Base-by-base conservation (phyloP, 1,140 invertebrate species). In the Metopolophium dirhodum region DNA sequence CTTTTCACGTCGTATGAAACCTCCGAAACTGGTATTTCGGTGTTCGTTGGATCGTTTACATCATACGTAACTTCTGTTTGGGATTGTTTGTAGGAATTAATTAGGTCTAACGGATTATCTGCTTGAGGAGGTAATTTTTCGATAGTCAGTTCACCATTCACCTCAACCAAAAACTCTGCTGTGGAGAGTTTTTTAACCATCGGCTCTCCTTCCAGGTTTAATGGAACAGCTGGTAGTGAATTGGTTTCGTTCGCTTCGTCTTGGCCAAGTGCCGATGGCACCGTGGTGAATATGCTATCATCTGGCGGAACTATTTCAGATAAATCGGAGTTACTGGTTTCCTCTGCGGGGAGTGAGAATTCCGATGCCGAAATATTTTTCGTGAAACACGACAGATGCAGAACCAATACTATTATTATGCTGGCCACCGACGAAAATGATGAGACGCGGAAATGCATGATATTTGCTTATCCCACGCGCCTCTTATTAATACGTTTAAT, bases 381-480 rank as follows among this genome's bases (percentile, higher is more conserved):
- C n/a, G n/a, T 51, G 8, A 54, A 88, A 88, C 86, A 51, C 7
- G 86, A 88, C 23, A 51, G n/a, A 1, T 88, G 47, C 0, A 88
- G 35, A 6, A 88, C 47, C 47, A 88, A 49, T 4, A 51, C 20
- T 51, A 51, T 22, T n/a, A n/a, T 18, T 35, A 51, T 7, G 23
- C 47, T 3, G 35, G 47, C 83, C 83, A 11, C 49, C 7, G 86
- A 26, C 20, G 47, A 51, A 88, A 88, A 49, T n/a, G 30, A 87
- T 20, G 83, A 47, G 83, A 86, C 83, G 83, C 11, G 47, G 86
- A 87, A 87, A 88, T 88, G 49, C 86, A 88, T 47, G 11, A 47
- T 88, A 26, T 51, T 88, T 51, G 86, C n/a, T n/a, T 35, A 35
- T 35, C 47, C 4, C 18, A 14, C 41, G 41, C 83, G 30, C 6